Evolutionary conservation across 2,797 vertebrate species (phyloP).

Genomic region (Jordanella pulchra): DNA sequence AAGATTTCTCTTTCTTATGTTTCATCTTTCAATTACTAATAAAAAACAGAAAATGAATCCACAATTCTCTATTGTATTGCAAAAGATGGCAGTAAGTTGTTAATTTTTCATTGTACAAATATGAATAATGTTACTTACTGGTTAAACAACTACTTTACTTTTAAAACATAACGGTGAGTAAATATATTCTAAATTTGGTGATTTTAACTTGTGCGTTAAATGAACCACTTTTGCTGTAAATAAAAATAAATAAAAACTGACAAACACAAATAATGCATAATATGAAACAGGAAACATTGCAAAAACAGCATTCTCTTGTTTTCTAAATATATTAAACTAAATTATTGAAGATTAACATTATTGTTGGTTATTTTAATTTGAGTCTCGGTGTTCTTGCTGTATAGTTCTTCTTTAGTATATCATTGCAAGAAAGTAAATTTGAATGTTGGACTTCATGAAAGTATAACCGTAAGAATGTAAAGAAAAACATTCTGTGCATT

Average conservation of each 20-base stretch:
- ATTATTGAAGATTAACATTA: background rate
- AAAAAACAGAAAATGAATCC: background rate
- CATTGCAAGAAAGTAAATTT: constrained; percentile 15
- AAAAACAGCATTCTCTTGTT: background rate
- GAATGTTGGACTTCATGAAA: constrained; percentile 80
- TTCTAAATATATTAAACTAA: background rate
- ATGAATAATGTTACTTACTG: background rate
- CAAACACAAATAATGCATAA: background rate
- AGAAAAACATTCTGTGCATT: constrained; percentile 31
- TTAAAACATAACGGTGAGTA: background rate
- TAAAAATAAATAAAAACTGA: background rate
- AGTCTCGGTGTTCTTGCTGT: background rate
- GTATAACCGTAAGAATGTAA: constrained; percentile 75
- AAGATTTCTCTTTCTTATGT: background rate
- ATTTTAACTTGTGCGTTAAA: background rate
- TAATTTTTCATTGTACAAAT: background rate
- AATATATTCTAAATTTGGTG: background rate
- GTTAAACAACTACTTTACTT: background rate
- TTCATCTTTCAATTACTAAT: background rate
- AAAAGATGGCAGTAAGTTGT: background rate
- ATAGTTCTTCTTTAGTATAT: background rate
- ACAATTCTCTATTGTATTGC: background rate
- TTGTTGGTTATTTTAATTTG: background rate
- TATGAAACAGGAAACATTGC: background rate
- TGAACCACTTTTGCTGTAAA: background rate